phyloP scores from a whole-genome alignment of 2,797 vertebrate species.

The Diglossa cyanea region DNA sequence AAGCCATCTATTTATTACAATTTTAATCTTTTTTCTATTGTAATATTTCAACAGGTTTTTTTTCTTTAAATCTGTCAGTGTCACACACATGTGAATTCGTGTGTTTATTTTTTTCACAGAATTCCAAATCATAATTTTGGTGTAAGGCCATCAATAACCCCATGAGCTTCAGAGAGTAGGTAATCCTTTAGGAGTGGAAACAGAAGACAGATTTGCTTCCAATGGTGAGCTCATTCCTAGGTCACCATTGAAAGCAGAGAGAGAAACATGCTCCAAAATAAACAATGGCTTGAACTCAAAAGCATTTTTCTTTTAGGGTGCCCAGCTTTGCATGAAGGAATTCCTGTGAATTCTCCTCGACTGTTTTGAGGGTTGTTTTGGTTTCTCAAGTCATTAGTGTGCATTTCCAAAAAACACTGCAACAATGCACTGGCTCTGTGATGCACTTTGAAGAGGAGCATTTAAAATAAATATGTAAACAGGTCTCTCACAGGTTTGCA shows the following conservation, averaged over 20 bases:
- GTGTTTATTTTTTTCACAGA: conserved; percentile 37
- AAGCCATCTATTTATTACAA: conserved; percentile 45
- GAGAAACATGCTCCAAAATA: conserved; percentile 78
- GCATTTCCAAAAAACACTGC: background rate
- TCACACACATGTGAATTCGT: background rate
- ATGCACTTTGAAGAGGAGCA: background rate
- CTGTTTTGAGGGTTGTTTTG: conserved; percentile 33
- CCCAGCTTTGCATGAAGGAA: conserved; percentile 77
- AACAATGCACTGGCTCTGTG: background rate
- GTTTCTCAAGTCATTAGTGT: conserved; percentile 22
- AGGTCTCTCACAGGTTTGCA: background rate
- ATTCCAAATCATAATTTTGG: conserved; percentile 64
- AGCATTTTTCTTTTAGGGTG: conserved; percentile 78
- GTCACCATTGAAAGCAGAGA: conserved; percentile 74
- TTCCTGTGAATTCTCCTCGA: conserved; percentile 71
- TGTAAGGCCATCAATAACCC: conserved; percentile 65
- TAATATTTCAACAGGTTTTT: conserved; percentile 38
- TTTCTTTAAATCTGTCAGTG: background rate
- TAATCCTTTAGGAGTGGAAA: conserved; percentile 80
- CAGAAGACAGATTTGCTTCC: conserved; percentile 79
- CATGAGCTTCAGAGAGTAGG: conserved; percentile 70
- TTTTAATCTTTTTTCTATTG: background rate
- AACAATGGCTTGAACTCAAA: conserved; percentile 76
- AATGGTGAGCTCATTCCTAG: conserved; percentile 81
- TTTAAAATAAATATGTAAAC: background rate